These are phyloP conservation scores for Anser brachyrhynchus DNA, from an alignment of 2,113 vertebrate species.

Conservation along the genomic window DNA sequence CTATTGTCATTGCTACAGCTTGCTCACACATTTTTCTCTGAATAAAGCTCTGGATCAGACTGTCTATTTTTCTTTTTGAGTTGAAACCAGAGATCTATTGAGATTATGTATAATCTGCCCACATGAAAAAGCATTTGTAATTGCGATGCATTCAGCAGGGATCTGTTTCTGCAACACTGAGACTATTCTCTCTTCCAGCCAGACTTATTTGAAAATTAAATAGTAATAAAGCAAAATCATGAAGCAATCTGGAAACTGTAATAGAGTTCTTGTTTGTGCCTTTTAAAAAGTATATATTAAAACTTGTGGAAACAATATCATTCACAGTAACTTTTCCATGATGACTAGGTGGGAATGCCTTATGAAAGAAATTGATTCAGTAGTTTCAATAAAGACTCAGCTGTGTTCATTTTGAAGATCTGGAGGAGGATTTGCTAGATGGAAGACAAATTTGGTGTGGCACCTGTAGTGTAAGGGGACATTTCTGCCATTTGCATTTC, in stretches of 20 bases:
- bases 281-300: not conserved
- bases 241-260: not conserved
- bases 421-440: not conserved
- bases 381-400: not conserved
- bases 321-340: not conserved
- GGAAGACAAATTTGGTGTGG: not conserved
- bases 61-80: conserved; percentile 29
- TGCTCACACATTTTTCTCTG: not conserved
- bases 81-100: not conserved
- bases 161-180: conserved; percentile 30
- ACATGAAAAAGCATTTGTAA: conserved; percentile 46
- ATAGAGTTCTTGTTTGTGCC: not conserved
- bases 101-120: conserved; percentile 31
- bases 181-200: not conserved
- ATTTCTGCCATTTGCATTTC: not conserved
- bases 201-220: conserved; percentile 55
- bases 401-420: not conserved
- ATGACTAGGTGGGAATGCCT: not conserved
- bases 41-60: conserved; percentile 21
- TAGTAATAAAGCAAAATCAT: not conserved
- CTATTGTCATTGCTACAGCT: conserved; percentile 12
- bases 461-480: not conserved
- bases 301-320: not conserved
- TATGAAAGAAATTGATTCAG: not conserved
- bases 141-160: conserved; percentile 19